Evolutionary conservation across 2,113 vertebrate genomes (phyloP), one percentile per base, ranked within the genome.

Genomic region (Stigmatopora nigra): DNA sequence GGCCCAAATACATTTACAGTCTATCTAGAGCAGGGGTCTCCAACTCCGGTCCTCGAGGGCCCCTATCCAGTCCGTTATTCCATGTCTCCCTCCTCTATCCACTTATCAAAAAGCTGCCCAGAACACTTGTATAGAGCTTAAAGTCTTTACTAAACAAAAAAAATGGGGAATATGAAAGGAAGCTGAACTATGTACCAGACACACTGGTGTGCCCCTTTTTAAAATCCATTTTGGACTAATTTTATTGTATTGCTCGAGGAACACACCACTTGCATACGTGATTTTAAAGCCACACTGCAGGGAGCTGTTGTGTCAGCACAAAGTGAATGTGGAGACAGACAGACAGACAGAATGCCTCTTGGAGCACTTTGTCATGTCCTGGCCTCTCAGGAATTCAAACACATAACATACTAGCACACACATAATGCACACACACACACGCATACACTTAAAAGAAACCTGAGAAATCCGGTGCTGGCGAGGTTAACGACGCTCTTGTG

Each of bases 321-420:
- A 47, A 67, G 72, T 48, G 58, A 58, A 60, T 45, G 69, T 71
- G 72, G 64, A 80, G 67, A 78, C 74, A 53, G 72, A 36, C 44
- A 53, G 65, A 5, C n/a, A 36, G 52, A 38, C 13, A 61, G 38
- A 61, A 61, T 61, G 41, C 57, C 66, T 44, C 55, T 68, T 8
- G 44, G 48, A 67, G 70, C 69, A 61, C n/a, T 46, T 60, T 46
- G 69, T 56, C 77, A 77, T 60, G 68, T 78, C 59, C 57, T 45
- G 72, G 68, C 72, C 44, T 49, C 67, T 64, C 25, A 65, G 82
- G 86, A 86, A 85, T 82, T 57, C 63, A 61, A 10, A 36, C 70
- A 53, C 53, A 16, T 16, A 48, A 13, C 53, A 35, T 22, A 25
- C 52, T 25, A 9, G 22, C 22, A 20, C n/a, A 20, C 53, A 55